Conservation (phyloP, 2,888 invertebrate species). For the Pteria penguin region DNA sequence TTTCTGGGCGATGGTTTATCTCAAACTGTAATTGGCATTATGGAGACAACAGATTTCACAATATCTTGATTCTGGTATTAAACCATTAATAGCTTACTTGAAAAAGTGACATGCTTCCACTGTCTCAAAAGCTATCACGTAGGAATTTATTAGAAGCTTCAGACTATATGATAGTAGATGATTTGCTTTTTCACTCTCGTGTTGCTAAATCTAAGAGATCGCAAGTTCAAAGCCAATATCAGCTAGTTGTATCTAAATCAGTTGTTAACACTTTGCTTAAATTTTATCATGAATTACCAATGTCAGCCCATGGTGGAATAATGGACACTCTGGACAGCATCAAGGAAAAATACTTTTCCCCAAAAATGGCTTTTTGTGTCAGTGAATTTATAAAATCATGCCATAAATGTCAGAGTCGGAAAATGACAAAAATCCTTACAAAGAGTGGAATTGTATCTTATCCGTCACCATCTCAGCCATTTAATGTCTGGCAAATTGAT, state of each 20-base stretch:
- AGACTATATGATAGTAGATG: not conserved
- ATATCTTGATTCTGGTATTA: too few relatives aligned
- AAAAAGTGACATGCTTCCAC: not conserved
- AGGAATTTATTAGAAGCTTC: not conserved
- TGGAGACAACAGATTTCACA: too few relatives aligned
- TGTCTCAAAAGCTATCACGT: not conserved
- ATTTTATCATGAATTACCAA: slow-evolving; percentile 42
- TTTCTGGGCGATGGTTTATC: too few relatives aligned
- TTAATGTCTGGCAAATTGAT: slow-evolving; percentile 27
- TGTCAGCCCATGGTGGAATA: too few relatives aligned
- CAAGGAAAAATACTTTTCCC: slow-evolving; percentile 37
- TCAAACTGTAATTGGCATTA: too few relatives aligned
- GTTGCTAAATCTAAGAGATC: not conserved
- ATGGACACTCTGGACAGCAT: slow-evolving; percentile 44
- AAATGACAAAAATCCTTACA: slow-evolving; percentile 15
- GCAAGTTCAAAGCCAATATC: not conserved
- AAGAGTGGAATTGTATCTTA: not conserved
- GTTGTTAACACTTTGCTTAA: not conserved
- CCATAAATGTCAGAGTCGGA: slow-evolving; percentile 33
- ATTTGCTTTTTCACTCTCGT: not conserved
- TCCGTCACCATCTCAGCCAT: slow-evolving; percentile 20
- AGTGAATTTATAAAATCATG: slow-evolving; percentile 26
- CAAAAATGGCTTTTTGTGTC: not conserved
- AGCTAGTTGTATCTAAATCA: not conserved
- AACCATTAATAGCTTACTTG: too few relatives aligned